phyloP scores from a whole-genome alignment of 2,888 invertebrate genomes.

The Luperina testacea region DNA sequence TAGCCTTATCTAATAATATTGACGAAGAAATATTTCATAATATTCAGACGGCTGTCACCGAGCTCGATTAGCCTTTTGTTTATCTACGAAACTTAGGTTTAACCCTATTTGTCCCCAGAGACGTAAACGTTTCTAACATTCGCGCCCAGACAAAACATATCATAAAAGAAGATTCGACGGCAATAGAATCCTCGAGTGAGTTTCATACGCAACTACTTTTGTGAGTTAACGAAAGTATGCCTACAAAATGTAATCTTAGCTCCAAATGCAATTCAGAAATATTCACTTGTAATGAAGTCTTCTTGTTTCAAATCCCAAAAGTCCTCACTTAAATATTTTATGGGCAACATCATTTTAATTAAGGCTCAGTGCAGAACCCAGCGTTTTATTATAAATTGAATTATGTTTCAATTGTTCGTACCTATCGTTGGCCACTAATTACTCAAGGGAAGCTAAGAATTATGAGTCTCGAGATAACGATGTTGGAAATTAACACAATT shows the following conservation, averaged over 20 bases:
- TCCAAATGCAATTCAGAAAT: constrained; percentile 33
- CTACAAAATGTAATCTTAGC: constrained; percentile 11
- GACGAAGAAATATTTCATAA: constrained; percentile 77
- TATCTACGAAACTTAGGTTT: constrained; percentile 64
- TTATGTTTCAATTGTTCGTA: constrained; percentile 65
- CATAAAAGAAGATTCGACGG: constrained; percentile 43
- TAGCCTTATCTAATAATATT: constrained; percentile 80
- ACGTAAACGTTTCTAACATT: constrained; percentile 43
- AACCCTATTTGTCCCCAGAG: constrained; percentile 56
- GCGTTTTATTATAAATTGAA: constrained; percentile 51
- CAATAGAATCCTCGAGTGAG: constrained; percentile 31
- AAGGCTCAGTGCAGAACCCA: constrained; percentile 25
- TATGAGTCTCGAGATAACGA: constrained; percentile 72
- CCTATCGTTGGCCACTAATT: constrained; percentile 69
- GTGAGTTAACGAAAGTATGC: constrained; percentile 32
- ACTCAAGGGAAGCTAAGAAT: constrained; percentile 69
- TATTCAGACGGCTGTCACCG: constrained; percentile 68
- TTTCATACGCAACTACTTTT: constrained; percentile 32
- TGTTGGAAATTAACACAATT: constrained; percentile 73
- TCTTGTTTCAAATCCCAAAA: constrained; percentile 33
- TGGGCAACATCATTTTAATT: constrained; percentile 46
- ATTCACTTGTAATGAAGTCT: constrained; percentile 24
- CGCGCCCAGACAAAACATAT: constrained; percentile 38
- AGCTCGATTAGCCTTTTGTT: constrained; percentile 71
- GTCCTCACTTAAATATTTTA: constrained; percentile 35